Conservation (phyloP, 2,888 invertebrate genomes). For the Toxonevra muliebris region DNA sequence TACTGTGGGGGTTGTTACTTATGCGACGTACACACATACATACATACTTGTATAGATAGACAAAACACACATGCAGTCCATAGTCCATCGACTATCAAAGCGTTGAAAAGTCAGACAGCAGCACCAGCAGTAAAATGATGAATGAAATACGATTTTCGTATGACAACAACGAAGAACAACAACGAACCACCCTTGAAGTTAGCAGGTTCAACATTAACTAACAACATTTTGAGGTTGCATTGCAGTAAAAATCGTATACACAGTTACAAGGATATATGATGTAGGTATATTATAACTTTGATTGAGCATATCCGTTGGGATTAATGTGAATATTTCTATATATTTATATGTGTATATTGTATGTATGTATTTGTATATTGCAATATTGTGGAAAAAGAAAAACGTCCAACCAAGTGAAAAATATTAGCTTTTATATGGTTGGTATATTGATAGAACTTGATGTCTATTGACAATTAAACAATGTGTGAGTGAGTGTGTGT, state of each 20-base stretch:
- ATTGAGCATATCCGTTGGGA: slow-evolving; percentile 64
- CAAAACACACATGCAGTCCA: too few species aligned
- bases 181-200: slow-evolving; percentile 42
- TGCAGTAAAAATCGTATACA: too few species aligned
- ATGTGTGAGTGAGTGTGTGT: slow-evolving; percentile 34
- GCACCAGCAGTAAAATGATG: slow-evolving; percentile 45
- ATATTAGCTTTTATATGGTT: slow-evolving; percentile 58
- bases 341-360: slow-evolving; percentile 33
- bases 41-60: neutral
- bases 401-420: slow-evolving; percentile 55
- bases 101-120: too few species aligned
- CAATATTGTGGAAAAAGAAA: neutral
- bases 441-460: slow-evolving; percentile 58
- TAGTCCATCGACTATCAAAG: too few species aligned
- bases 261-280: neutral
- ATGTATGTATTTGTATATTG: neutral
- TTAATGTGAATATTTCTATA: slow-evolving; percentile 53
- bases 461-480: slow-evolving; percentile 63
- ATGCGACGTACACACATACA: neutral
- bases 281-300: slow-evolving; percentile 45
- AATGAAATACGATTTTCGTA: slow-evolving; percentile 57
- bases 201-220: slow-evolving; percentile 29
- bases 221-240: neutral
- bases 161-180: slow-evolving; percentile 46
- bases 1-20: too few species aligned